phyloP scores from a whole-genome alignment of 2,113 vertebrate genomes.

The Meles meles region DNA sequence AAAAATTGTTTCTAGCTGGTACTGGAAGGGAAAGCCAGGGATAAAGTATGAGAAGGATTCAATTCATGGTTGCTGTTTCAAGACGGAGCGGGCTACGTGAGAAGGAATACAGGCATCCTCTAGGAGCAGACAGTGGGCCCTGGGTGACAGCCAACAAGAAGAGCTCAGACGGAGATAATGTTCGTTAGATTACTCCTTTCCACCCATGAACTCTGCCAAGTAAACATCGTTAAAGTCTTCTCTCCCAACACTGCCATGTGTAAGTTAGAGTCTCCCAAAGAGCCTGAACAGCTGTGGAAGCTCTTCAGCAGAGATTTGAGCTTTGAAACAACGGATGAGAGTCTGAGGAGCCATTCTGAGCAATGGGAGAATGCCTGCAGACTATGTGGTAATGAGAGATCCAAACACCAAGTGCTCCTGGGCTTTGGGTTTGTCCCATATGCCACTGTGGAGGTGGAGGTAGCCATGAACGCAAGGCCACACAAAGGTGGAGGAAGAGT shows the following conservation, averaged over 20 bases:
- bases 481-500: too few species aligned
- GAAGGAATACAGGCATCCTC: neutral
- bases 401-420: too few species aligned
- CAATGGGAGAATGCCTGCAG: too few species aligned
- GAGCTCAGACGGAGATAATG: neutral
- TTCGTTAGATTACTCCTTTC: neutral
- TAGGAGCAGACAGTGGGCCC: neutral
- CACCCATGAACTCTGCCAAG: neutral
- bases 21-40: neutral
- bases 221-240: neutral
- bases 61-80: neutral
- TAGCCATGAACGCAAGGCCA: too few species aligned
- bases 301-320: too few species aligned
- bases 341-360: too few species aligned
- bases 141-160: neutral
- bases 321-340: too few species aligned
- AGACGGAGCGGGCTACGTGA: neutral
- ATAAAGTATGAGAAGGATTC: neutral
- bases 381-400: too few species aligned
- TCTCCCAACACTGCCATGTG: neutral
- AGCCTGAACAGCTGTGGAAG: neutral
- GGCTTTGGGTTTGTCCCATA: too few species aligned
- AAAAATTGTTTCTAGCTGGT: neutral
- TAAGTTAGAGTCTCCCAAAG: neutral
- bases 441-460: too few species aligned